These are phyloP conservation scores for Cryptoprocta ferox DNA, from an alignment of 2,797 vertebrate genomes.

Conservation along the genomic window DNA sequence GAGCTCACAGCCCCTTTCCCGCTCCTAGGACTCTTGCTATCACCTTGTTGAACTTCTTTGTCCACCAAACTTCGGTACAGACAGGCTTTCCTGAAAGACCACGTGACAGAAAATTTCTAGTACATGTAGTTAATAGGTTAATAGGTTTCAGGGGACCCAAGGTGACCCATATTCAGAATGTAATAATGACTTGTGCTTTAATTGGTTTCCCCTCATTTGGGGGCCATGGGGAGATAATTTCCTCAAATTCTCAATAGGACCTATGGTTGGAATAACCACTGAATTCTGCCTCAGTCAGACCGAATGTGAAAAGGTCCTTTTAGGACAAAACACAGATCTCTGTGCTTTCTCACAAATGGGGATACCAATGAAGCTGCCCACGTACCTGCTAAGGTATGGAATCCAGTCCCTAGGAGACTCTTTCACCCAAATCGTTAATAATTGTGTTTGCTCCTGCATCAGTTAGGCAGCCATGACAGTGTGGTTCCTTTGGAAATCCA, in stretches of 20 bases:
- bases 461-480: not conserved
- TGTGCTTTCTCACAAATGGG: not conserved
- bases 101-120: not conserved
- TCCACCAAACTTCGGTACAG: not conserved
- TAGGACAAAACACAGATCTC: not conserved
- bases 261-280: not conserved
- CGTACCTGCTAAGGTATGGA: rapidly evolving
- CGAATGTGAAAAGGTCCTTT: not conserved
- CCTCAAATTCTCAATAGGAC: constrained; percentile 54
- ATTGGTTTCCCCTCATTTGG: constrained; percentile 64
- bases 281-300: not conserved
- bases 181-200: constrained; percentile 64
- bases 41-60: not conserved
- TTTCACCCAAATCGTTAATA: not conserved
- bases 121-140: constrained; percentile 59
- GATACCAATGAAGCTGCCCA: not conserved
- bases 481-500: not conserved
- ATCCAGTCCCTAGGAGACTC: not conserved
- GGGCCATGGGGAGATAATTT: constrained; percentile 27
- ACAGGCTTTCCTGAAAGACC: not conserved
- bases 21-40: not conserved
- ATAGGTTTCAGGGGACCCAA: constrained; percentile 28
- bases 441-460: not conserved
- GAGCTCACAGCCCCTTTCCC: not conserved
- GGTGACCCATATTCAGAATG: constrained; percentile 63